Evolutionary conservation across 2,797 vertebrate species (phyloP).

Genomic region (Pipistrellus pygmaeus): DNA sequence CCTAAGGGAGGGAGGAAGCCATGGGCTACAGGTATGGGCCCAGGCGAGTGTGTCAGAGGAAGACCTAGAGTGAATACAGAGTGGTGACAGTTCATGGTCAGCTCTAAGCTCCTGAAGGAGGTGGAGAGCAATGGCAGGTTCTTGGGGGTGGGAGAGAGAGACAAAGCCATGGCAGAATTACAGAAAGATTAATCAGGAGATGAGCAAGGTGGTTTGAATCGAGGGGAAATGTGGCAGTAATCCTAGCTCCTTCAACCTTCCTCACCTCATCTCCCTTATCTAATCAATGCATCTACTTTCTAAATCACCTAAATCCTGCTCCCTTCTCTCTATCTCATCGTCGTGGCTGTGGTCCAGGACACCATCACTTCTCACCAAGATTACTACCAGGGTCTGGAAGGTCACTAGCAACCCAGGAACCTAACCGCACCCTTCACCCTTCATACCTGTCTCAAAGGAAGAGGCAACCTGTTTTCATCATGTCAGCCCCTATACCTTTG

Average conservation of each 20-base stretch:
- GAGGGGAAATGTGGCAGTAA: background rate
- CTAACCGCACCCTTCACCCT: background rate
- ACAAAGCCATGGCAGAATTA: background rate
- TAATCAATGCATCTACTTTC: background rate
- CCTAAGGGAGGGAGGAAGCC: background rate
- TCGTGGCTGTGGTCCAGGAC: background rate
- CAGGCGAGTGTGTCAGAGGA: background rate
- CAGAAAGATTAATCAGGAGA: background rate
- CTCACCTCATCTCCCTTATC: background rate
- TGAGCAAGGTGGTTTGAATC: background rate
- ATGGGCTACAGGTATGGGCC: background rate
- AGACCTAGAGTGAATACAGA: background rate
- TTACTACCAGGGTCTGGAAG: background rate
- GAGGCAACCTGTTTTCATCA: background rate
- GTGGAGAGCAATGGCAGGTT: background rate
- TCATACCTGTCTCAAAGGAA: slow-evolving; percentile 3
- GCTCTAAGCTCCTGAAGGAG: background rate
- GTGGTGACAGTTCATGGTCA: background rate
- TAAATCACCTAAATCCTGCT: background rate
- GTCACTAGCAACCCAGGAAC: background rate
- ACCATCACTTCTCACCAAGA: background rate
- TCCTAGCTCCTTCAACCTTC: background rate
- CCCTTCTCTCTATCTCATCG: background rate
- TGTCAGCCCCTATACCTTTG: background rate
- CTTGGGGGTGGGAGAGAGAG: no score